These are phyloP conservation scores for Myotis yumanensis DNA, from an alignment of 2,113 vertebrate genomes.

Conservation along the genomic window DNA sequence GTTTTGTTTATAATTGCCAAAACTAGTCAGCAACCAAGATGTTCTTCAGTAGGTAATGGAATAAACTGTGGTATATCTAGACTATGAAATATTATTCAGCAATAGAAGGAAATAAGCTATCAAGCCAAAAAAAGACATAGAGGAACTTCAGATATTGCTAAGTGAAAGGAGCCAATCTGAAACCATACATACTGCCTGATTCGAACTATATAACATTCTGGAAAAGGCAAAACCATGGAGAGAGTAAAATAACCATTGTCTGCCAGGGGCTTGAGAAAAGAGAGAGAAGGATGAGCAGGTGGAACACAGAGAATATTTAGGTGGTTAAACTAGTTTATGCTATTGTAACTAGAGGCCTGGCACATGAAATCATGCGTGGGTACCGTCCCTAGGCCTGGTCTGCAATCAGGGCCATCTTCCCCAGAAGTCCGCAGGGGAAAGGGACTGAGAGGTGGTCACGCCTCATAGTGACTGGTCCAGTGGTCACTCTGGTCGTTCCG, in stretches of 20 bases:
- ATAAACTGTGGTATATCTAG: neutral
- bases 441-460: too few relatives aligned
- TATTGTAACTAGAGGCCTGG: neutral
- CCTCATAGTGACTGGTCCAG: too few relatives aligned
- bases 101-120: slow-evolving; percentile 16
- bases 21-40: neutral
- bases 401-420: too few relatives aligned
- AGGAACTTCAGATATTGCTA: neutral
- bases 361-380: too few relatives aligned
- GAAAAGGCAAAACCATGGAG: neutral
- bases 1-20: neutral
- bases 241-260: neutral
- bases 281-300: neutral
- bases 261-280: neutral
- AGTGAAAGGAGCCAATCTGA: neutral
- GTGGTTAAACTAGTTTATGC: neutral
- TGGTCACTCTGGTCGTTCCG: too few relatives aligned
- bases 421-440: too few relatives aligned
- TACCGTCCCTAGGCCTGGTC: too few relatives aligned
- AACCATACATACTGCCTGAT: neutral
- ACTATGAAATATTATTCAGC: neutral
- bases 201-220: neutral
- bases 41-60: neutral
- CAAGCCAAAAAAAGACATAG: neutral
- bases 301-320: neutral